phyloP scores from a whole-genome alignment of 2,797 vertebrate species.

The Falco biarmicus region DNA sequence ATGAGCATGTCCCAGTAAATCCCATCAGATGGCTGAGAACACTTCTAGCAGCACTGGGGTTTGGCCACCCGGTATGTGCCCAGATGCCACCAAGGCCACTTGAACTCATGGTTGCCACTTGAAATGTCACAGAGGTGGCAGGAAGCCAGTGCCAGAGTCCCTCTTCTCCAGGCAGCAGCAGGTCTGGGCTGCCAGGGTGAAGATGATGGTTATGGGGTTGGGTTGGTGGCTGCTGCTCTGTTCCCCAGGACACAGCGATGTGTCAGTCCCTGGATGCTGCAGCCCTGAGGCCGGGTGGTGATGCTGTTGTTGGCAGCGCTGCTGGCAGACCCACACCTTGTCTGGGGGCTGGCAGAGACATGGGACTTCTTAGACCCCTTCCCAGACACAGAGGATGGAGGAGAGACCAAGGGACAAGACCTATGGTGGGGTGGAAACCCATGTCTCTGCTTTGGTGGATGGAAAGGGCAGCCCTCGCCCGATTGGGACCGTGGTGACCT shows the following conservation, averaged over 20 bases:
- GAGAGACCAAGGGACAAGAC: background rate
- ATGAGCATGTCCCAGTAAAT: background rate
- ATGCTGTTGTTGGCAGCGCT: background rate
- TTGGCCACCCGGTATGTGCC: fast-evolving
- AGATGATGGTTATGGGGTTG: background rate
- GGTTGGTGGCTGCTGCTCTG: background rate
- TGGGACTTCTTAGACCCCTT: background rate
- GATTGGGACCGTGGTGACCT: background rate
- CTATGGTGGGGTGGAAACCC: background rate
- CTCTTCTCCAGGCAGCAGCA: background rate
- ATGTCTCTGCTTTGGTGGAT: background rate
- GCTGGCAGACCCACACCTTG: background rate
- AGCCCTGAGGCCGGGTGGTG: background rate
- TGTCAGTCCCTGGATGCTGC: background rate
- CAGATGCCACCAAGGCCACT: background rate
- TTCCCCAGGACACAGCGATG: background rate
- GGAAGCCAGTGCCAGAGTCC: background rate
- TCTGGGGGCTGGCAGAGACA: background rate
- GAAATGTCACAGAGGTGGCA: background rate
- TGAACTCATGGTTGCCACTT: background rate
- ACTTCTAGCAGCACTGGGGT: background rate
- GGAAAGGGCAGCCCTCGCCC: background rate
- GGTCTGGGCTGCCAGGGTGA: background rate
- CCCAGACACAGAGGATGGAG: too few relatives aligned
- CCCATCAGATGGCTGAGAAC: fast-evolving